Percentiles rank a stretch among this genome's conserved stretches.
Conservation (phyloP, 2,113 vertebrate genomes). For the Porphyrio hochstetteri region DNA sequence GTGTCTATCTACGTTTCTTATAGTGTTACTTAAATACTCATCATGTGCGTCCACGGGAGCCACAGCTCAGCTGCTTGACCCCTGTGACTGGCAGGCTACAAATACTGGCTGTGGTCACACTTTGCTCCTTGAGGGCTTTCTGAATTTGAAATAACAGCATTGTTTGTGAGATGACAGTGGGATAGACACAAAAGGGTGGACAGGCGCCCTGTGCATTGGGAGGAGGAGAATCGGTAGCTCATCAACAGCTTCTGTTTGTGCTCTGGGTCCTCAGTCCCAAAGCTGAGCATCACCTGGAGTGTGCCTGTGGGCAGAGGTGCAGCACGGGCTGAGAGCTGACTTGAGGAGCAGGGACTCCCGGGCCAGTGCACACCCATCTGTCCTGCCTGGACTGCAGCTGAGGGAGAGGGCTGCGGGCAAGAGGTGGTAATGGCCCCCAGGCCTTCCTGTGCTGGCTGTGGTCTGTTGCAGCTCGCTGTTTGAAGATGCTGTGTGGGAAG, state of each 20-base stretch:
- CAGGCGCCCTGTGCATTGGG: fast-evolving
- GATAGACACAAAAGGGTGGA: neutral
- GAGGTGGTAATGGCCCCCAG: neutral
- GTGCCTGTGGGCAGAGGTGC: neutral
- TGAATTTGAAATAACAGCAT: neutral
- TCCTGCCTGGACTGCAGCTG: neutral
- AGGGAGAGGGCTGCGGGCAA: neutral
- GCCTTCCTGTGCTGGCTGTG: neutral
- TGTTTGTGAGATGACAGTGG: neutral
- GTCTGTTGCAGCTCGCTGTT: no score
- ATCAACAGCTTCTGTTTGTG: neutral
- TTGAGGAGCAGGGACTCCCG: fast-evolving
- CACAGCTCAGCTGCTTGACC: neutral
- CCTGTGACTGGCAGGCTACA: neutral
- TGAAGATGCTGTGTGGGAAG: neutral
- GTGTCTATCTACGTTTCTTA: neutral
- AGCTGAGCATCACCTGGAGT: fast-evolving
- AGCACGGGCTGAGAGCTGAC: neutral
- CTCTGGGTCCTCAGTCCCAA: neutral
- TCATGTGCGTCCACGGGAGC: neutral
- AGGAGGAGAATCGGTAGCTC: neutral
- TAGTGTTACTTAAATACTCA: neutral
- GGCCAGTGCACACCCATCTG: fast-evolving
- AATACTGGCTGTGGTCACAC: neutral
- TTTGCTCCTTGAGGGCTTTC: neutral